Percentiles rank a stretch among this genome's conserved stretches.
Evolutionary conservation across 2,113 vertebrate species (phyloP).

Genomic region (Oreotragus oreotragus): DNA sequence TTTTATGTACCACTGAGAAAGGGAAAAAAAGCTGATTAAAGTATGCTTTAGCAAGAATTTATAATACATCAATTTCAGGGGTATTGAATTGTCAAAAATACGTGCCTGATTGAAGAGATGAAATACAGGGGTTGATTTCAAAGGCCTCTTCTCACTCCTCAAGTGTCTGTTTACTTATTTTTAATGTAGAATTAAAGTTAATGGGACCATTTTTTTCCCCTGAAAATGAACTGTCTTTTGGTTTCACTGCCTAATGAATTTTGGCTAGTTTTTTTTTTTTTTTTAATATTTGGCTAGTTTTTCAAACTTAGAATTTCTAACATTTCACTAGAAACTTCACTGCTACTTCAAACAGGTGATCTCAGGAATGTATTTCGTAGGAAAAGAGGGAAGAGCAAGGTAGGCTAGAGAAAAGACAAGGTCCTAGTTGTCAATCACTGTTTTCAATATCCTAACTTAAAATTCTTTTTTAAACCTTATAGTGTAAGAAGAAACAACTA

Average conservation of each 20-base stretch:
- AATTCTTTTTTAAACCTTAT: background rate
- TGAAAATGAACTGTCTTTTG: conserved; percentile 20
- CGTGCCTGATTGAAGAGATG: background rate
- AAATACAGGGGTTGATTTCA: background rate
- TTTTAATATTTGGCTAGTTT: background rate
- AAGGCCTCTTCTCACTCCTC: background rate
- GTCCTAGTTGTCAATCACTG: background rate
- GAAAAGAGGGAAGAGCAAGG: background rate
- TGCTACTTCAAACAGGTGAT: background rate
- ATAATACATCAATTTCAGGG: background rate
- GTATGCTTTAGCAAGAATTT: background rate
- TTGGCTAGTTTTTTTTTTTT: conserved; percentile 14
- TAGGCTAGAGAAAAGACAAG: background rate
- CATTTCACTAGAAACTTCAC: background rate
- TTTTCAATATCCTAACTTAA: background rate
- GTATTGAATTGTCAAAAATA: conserved; percentile 3
- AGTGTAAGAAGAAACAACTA: background rate
- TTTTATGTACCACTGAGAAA: background rate
- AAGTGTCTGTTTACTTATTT: background rate
- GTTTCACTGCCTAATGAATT: background rate
- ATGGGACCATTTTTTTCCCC: background rate
- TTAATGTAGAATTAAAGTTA: background rate
- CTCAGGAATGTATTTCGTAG: background rate
- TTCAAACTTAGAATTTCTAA: conserved; percentile 13
- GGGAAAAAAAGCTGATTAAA: background rate